Percentiles rank a stretch among this genome's conserved stretches.
Conservation (phyloP, 2,113 vertebrate species). For the Passer domesticus region DNA sequence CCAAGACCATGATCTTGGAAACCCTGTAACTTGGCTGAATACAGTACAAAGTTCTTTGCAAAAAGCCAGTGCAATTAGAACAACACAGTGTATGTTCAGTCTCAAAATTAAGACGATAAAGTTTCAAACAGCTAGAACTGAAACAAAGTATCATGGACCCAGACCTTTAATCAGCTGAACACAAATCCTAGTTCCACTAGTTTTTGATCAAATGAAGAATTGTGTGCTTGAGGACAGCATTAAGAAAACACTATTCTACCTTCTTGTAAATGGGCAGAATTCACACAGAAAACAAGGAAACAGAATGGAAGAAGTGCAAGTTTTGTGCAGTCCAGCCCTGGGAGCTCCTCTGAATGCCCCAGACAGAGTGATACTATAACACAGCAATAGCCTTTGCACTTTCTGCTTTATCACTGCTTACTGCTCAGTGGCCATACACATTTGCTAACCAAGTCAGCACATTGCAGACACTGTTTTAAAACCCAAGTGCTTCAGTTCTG, state of each 20-base stretch:
- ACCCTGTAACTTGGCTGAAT: constrained; percentile 59
- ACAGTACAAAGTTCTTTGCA: constrained; percentile 58
- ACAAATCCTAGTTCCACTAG: background rate
- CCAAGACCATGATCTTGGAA: constrained; percentile 56
- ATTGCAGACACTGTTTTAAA: background rate
- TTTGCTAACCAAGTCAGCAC: background rate
- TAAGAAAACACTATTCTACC: background rate
- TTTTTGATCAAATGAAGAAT: background rate
- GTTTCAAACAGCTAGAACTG: constrained; percentile 43
- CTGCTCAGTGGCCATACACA: background rate
- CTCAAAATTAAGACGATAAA: constrained; percentile 56
- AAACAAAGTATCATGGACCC: background rate
- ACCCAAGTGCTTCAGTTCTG: background rate
- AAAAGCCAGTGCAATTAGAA: constrained; percentile 63
- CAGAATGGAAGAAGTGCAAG: background rate
- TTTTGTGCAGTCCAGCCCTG: background rate
- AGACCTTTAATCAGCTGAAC: background rate
- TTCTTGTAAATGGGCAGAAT: background rate
- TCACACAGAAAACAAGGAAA: background rate
- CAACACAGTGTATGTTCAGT: constrained; percentile 47
- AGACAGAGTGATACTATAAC: background rate
- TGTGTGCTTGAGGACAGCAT: background rate
- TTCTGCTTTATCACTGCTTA: background rate
- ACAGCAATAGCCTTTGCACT: background rate
- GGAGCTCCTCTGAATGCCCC: background rate